Percentiles rank a stretch among this genome's conserved stretches.
phyloP scores from a whole-genome alignment of 2,797 vertebrate genomes.

The Gambelia wislizenii region DNA sequence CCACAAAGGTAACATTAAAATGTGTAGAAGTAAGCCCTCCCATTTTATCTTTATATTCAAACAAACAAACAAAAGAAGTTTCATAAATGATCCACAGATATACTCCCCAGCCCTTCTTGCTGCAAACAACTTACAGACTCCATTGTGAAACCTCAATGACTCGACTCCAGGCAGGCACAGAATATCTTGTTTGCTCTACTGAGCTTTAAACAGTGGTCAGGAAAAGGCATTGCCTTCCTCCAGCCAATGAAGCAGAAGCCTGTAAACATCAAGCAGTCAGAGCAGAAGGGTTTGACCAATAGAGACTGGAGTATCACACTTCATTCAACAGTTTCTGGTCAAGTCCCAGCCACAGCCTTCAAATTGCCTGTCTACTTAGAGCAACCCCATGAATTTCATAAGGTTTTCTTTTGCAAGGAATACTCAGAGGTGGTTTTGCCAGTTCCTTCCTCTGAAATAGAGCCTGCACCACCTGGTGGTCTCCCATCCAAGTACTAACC shows the following conservation, averaged over 20 bases:
- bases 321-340: not conserved
- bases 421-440: too few species aligned
- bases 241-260: slow-evolving; percentile 1
- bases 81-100: not conserved
- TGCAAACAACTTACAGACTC: slow-evolving; percentile 2
- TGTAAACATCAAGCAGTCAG: not conserved
- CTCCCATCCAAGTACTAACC: too few species aligned
- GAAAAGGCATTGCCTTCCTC: not conserved
- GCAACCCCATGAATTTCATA: too few species aligned
- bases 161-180: not conserved
- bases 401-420: too few species aligned
- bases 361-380: too few species aligned
- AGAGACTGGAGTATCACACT: not conserved
- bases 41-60: not conserved
- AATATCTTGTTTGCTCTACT: not conserved
- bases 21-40: too few species aligned
- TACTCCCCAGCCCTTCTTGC: not conserved
- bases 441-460: too few species aligned
- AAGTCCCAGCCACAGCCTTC: too few species aligned
- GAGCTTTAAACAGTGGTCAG: not conserved
- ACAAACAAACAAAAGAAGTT: not conserved
- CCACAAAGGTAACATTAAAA: too few species aligned
- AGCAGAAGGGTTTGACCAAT: not conserved
- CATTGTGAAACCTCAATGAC: not conserved
- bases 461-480: too few species aligned